These are phyloP conservation scores for Odiellus spinosus DNA, from an alignment of 2,888 invertebrate genomes.

Conservation along the genomic window DNA sequence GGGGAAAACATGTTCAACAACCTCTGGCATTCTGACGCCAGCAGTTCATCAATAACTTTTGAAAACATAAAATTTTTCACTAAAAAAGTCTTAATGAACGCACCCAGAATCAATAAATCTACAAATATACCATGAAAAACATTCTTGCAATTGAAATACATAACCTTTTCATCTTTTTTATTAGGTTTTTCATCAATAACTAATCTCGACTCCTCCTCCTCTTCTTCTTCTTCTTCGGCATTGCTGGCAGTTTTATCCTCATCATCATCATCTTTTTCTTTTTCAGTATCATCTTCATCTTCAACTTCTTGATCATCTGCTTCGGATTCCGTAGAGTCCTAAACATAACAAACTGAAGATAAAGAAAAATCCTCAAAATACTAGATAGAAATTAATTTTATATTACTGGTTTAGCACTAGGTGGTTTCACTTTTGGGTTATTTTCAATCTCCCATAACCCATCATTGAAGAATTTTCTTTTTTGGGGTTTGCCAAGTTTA, in stretches of 20 bases:
- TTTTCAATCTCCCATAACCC: constrained; percentile 31
- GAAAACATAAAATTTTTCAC: too few species aligned
- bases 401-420: background rate
- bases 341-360: background rate
- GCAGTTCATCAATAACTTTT: too few species aligned
- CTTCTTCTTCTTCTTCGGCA: constrained; percentile 2
- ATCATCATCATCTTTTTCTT: background rate
- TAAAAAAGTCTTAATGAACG: background rate
- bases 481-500: constrained; percentile 30
- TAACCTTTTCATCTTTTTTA: constrained; percentile 6
- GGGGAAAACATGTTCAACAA: too few species aligned
- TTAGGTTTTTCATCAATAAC: constrained; percentile 5
- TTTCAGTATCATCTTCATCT: constrained; percentile 2
- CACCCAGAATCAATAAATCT: too few species aligned
- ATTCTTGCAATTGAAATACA: too few species aligned
- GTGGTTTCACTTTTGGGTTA: constrained; percentile 22
- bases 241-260: background rate
- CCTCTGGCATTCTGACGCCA: too few species aligned
- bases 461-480: constrained; percentile 30
- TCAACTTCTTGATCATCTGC: constrained; percentile 5
- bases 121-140: too few species aligned
- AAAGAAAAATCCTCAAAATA: too few species aligned
- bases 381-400: too few species aligned
- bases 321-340: background rate
- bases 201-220: constrained; percentile 1